Evolutionary conservation across 2,888 invertebrate species (phyloP), one percentile per base, ranked within the genome.

Genomic region (Flexamia atlantica): DNA sequence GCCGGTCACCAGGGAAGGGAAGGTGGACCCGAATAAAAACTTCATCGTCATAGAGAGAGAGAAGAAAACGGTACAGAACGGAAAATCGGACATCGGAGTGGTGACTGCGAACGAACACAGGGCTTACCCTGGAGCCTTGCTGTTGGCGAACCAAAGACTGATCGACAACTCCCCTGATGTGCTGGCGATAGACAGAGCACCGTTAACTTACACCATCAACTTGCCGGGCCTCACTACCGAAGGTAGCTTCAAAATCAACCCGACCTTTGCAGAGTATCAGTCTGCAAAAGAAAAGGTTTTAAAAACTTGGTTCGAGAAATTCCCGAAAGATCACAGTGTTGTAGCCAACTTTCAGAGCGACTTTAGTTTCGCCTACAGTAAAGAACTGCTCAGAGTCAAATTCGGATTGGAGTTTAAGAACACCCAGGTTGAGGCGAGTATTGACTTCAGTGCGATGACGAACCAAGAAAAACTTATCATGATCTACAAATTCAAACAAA

Each of bases 381-480:
- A 53, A 10, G 20, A 20, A 23, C 10, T 7, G 1, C 53, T 53
- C 5, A 53, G 53, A 53, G 53, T 53, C 0, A 53, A 53, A 23
- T 53, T 53, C 10, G 53, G 53, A 7, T 53, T 20, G 23, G 53
- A 20, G 10, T 53, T 53, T 23, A 53, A 53, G 23, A 53, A 53
- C 23, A 53, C 53, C 2, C 53, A 53, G 53, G 23, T 53, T 4
- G 53, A 53, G 14, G 5, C 14, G 7, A 53, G 23, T 23, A 53
- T 53, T 10, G 53, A 53, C 23, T 53, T 53, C 10, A 53, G 23
- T 23, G 53, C 53, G 20, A 53, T 53, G 53, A 23, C 5, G 7
- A 53, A 53, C 23, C 53, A 53, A 23, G 53, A 53, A 23, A 53
- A 53, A 53, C 53, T 53, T 23, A 53, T 53, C 14, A 23, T 53